These are phyloP conservation scores for Tipula helvola DNA, from an alignment of 2,888 invertebrate species.

Conservation along the genomic window DNA sequence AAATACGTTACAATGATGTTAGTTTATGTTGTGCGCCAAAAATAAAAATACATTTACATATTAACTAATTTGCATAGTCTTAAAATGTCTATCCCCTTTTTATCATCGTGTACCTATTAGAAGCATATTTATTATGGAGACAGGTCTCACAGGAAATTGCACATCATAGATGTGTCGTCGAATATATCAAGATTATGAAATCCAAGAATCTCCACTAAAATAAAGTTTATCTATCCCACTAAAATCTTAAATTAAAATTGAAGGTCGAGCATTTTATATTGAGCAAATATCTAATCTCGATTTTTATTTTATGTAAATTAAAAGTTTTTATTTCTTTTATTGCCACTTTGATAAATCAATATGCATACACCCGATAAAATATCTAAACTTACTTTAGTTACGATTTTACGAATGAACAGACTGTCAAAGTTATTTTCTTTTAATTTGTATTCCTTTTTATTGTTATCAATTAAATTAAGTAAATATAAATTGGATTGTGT, in stretches of 20 bases:
- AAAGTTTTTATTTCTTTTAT: not conserved
- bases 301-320: not conserved
- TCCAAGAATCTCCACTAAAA: not conserved
- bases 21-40: not conserved
- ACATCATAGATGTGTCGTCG: not conserved
- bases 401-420: not conserved
- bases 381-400: not conserved
- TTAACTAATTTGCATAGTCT: not conserved
- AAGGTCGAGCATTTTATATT: not conserved
- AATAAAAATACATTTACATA: not conserved
- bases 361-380: not conserved
- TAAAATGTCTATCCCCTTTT: not conserved
- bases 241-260: not conserved
- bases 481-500: not conserved
- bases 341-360: not conserved
- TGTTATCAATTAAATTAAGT: not conserved
- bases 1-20: not conserved
- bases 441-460: not conserved
- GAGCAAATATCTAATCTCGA: not conserved
- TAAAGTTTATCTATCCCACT: not conserved
- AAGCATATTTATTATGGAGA: not conserved
- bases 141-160: not conserved
- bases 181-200: not conserved
- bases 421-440: not conserved
- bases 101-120: not conserved